Evolutionary conservation across 30 jellyfish, hydroid and myxozoan genomes (phyloP), one percentile per base, ranked within the genome.

Genomic region (Pelagia noctiluca): DNA sequence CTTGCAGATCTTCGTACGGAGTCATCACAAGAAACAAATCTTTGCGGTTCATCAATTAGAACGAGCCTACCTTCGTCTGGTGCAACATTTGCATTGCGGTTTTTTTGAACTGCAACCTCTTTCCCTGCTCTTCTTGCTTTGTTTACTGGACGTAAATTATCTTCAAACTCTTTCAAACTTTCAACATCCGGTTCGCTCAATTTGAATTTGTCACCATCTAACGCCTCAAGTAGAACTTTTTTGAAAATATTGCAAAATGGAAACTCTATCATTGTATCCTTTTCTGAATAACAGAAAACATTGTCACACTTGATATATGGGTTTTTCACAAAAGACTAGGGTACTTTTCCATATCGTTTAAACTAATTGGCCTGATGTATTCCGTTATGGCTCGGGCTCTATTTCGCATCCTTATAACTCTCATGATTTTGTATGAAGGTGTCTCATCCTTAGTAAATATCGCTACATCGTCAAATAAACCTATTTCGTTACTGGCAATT

Each of bases 351-450:
- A 63, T 63, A 48, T 63, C 46, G 29, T 63, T 48, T 21, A 63
- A 48, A 29, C 22, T 21, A 63, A 63, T 63, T 63, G 76, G 76
- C 29, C 48, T 46, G 73, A 35, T 19, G 35, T 70, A 70, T 70
- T 35, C 68, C 35, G 82, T 70, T n/a, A 70, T 26, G 68, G 68
- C 82, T 70, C 82, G 32, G 82, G 32, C 35, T 10, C 82, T 30
- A 70, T 70, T 70, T 70, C 32, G 67, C 82, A 70, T 70, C 67
- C 82, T 36, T 70, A 70, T 70, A 70, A 70, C 28, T 47, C 82
- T 30, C 67, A 70, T 72, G 16, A 70, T 35, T 35, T 70, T 11
- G 47, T 70, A 70, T 22, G 82, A 35, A 30, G 82, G 68, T 70
- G 29, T 42, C 28, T 42, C 35, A 42, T 70, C 82, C 67, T 70